phyloP scores from a whole-genome alignment of 2,888 invertebrate genomes.

The Idaea aversata region DNA sequence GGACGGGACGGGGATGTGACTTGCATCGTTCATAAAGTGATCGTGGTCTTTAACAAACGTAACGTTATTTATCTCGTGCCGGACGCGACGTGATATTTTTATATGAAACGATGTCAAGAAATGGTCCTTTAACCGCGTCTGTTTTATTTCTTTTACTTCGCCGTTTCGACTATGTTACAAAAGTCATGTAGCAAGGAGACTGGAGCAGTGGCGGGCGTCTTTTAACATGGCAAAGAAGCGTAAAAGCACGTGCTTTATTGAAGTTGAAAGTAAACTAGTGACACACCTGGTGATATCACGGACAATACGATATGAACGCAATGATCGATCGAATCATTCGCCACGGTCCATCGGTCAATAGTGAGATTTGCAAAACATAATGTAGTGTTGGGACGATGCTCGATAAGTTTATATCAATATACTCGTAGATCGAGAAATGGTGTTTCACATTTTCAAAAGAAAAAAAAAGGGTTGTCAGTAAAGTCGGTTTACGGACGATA shows the following conservation, averaged over 20 bases:
- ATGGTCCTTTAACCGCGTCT: too few species aligned
- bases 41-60: too few species aligned
- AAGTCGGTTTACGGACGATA: too few species aligned
- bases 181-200: too few species aligned
- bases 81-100: too few species aligned
- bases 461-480: too few species aligned
- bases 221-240: neutral
- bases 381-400: constrained; percentile 30
- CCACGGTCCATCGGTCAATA: constrained; percentile 72
- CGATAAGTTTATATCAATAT: constrained; percentile 15
- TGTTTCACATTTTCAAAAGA: neutral
- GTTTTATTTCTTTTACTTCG: too few species aligned
- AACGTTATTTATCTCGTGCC: too few species aligned
- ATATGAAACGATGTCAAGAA: too few species aligned
- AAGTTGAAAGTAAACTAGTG: constrained; percentile 12
- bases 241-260: constrained; percentile 4
- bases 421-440: neutral
- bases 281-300: constrained; percentile 54
- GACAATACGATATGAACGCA: constrained; percentile 44
- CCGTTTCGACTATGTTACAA: too few species aligned
- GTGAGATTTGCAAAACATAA: constrained; percentile 64
- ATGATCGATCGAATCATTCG: constrained; percentile 72
- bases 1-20: too few species aligned
- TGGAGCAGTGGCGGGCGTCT: neutral
- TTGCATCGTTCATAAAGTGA: too few species aligned